These are phyloP conservation scores for Drosophila niveifrons DNA, from an alignment of 2,888 invertebrate genomes.

Conservation along the genomic window DNA sequence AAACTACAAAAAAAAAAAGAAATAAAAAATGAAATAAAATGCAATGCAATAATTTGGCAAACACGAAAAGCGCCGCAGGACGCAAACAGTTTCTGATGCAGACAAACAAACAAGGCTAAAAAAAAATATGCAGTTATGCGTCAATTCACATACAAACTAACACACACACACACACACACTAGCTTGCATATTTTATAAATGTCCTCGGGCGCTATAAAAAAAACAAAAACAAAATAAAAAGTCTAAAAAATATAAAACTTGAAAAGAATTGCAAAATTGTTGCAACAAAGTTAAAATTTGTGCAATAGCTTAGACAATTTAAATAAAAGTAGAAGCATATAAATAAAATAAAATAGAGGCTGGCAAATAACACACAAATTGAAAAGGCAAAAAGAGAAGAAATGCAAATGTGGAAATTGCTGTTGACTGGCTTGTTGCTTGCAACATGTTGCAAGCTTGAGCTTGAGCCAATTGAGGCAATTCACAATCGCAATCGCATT, in stretches of 20 bases:
- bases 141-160: constrained; percentile 27
- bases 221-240: neutral
- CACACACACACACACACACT: constrained; percentile 11
- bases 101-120: constrained; percentile 39
- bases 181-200: constrained; percentile 51
- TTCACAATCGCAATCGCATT: constrained; percentile 36
- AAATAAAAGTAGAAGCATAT: constrained; percentile 16
- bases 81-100: constrained; percentile 52
- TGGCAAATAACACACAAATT: constrained; percentile 25
- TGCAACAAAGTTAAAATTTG: constrained; percentile 30
- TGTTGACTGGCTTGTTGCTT: constrained; percentile 45
- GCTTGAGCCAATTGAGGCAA: constrained; percentile 26
- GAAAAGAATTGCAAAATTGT: constrained; percentile 24
- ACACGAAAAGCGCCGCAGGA: constrained; percentile 72
- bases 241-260: neutral
- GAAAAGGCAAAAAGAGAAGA: constrained; percentile 14
- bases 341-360: constrained; percentile 24
- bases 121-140: constrained; percentile 44
- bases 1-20: neutral
- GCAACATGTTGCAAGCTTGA: constrained; percentile 58
- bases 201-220: constrained; percentile 60
- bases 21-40: constrained; percentile 14
- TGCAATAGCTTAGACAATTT: constrained; percentile 44
- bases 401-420: constrained; percentile 42
- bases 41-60: constrained; percentile 62